Evolutionary conservation across 2,888 invertebrate genomes (phyloP).

Genomic region (Beris chalybata): DNA sequence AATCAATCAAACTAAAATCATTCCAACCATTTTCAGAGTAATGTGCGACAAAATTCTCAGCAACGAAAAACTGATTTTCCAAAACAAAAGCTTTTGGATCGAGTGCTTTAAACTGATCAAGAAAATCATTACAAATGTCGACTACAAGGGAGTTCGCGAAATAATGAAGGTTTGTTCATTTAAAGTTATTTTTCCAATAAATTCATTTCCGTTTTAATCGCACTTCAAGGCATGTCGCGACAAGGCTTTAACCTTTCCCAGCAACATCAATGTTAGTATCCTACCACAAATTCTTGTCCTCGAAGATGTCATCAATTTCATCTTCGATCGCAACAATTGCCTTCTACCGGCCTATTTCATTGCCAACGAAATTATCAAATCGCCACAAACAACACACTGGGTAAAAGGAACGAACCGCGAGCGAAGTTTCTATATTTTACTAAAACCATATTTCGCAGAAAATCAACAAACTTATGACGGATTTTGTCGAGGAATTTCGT

Average conservation of each 20-base stretch:
- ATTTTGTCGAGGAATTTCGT: slow-evolving; percentile 90
- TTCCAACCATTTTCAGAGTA: slow-evolving; percentile 59
- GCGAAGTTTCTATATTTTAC: slow-evolving; percentile 1
- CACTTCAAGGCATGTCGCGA: slow-evolving; percentile 74
- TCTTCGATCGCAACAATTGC: slow-evolving; percentile 90
- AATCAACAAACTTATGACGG: slow-evolving; percentile 80
- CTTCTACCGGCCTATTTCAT: slow-evolving; percentile 93
- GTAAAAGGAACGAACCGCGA: slow-evolving; percentile 56
- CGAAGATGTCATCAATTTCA: slow-evolving; percentile 79
- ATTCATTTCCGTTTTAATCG: slow-evolving; percentile 40
- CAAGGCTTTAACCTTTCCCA: slow-evolving; percentile 81
- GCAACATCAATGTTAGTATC: slow-evolving; percentile 75
- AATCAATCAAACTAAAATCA: slow-evolving; percentile 1
- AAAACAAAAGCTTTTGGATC: slow-evolving; percentile 86
- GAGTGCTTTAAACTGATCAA: slow-evolving; percentile 82
- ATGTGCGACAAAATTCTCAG: slow-evolving; percentile 85
- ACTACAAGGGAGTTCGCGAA: slow-evolving; percentile 93
- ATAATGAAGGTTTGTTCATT: slow-evolving; percentile 74
- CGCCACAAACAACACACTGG: slow-evolving; percentile 77
- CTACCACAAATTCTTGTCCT: slow-evolving; percentile 81
- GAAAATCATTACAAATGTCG: slow-evolving; percentile 85
- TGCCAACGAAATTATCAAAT: slow-evolving; percentile 90
- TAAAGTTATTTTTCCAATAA: neutral
- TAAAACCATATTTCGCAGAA: slow-evolving; percentile 61
- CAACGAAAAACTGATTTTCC: slow-evolving; percentile 79